Evolutionary conservation across 2,797 vertebrate species (phyloP).

Genomic region (Sebastes reedi): DNA sequence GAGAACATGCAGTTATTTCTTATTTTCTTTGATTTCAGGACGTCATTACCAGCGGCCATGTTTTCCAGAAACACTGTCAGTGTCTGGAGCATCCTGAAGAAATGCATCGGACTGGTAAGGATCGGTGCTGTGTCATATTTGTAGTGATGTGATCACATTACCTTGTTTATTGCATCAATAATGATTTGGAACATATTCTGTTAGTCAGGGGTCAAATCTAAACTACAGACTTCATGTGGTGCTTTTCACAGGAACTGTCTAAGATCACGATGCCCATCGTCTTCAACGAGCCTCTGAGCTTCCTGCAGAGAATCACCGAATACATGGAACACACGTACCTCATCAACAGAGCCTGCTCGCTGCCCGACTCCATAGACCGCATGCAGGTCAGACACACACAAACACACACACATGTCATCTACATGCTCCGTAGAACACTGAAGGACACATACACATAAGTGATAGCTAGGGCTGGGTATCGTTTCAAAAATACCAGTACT

Average conservation of each 20-base stretch:
- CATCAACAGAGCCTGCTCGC: constrained; percentile 88
- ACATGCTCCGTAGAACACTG: too few relatives aligned
- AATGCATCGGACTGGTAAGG: constrained; percentile 96
- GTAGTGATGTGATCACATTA: background rate
- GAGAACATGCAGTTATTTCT: background rate
- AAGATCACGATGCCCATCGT: constrained; percentile 98
- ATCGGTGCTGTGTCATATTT: background rate
- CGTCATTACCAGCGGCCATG: constrained; percentile 91
- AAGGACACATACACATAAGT: background rate
- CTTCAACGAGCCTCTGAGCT: constrained; percentile 97
- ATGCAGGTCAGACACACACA: constrained; percentile 88
- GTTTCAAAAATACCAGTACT: too few relatives aligned
- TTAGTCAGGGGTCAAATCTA: background rate
- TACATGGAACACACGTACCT: constrained; percentile 99
- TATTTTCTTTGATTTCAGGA: constrained; percentile 74
- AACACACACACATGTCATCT: background rate
- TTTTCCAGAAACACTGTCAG: constrained; percentile 93
- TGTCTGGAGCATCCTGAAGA: constrained; percentile 96
- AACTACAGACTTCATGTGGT: background rate
- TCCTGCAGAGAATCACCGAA: constrained; percentile 95
- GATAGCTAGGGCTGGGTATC: too few relatives aligned
- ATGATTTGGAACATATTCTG: background rate
- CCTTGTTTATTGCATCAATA: background rate
- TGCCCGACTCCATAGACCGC: constrained; percentile 88
- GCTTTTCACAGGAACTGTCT: constrained; percentile 88